A percentile compares a stretch with the other conserved stretches of the same genome.
These are phyloP conservation scores for Bicyclus anynana DNA, from an alignment of 1,140 invertebrate genomes.

Conservation along the genomic window DNA sequence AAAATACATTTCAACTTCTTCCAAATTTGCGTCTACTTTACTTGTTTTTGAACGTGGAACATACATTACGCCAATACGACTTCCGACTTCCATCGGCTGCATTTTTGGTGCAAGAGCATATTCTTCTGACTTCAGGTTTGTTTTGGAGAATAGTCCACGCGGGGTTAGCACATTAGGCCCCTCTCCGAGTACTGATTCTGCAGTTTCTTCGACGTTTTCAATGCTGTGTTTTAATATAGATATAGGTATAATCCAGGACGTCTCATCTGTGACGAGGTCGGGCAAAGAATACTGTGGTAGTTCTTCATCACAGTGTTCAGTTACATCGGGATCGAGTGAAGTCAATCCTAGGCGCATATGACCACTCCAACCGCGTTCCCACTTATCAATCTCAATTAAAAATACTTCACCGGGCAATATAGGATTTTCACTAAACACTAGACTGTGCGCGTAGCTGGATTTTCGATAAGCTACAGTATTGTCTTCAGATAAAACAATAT, in stretches of 20 bases:
- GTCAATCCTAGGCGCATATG: constrained; percentile 95
- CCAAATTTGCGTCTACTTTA: constrained; percentile 80
- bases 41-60: constrained; percentile 82
- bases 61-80: constrained; percentile 96
- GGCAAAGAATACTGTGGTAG: constrained; percentile 94
- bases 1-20: constrained; percentile 97
- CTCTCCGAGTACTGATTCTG: constrained; percentile 76
- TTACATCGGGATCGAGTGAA: constrained; percentile 85
- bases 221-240: constrained; percentile 90
- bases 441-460: constrained; percentile 94
- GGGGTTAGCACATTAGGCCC: constrained; percentile 86
- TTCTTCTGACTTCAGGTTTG: constrained; percentile 81
- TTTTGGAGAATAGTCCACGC: constrained; percentile 86
- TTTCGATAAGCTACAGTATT: constrained; percentile 92
- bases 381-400: constrained; percentile 95
- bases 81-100: constrained; percentile 85
- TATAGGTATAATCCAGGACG: constrained; percentile 95
- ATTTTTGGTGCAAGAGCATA: constrained; percentile 67
- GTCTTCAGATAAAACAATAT: constrained; percentile 91
- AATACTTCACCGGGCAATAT: constrained; percentile 94
- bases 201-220: constrained; percentile 54
- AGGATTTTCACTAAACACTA: constrained; percentile 95
- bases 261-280: constrained; percentile 90
- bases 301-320: constrained; percentile 77
- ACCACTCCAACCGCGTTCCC: constrained; percentile 96